Evolutionary conservation across 2,888 invertebrate genomes (phyloP), one percentile per base, ranked within the genome.

Genomic region (Melinaea marsaeus): DNA sequence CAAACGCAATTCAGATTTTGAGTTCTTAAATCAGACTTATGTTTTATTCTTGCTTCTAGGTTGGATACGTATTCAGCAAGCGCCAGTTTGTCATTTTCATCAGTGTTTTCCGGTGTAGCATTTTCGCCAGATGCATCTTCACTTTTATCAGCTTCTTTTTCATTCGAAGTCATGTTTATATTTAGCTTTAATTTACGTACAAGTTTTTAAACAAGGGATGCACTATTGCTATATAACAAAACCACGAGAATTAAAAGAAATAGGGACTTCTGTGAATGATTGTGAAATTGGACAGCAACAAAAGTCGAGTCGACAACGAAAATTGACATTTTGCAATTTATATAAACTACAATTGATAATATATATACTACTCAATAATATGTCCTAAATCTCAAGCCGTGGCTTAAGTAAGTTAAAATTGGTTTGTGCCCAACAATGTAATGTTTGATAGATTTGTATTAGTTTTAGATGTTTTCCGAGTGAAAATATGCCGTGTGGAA

Each of bases 21-120:
- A 75, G 92, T 90, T 73, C 96, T 85, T 73, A 94, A 77, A 83
- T 94, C 92, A 76, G 92, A 88, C 91, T 95, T 94, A 65, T 86
- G 85, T 79, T 93, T 86, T 63, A 94, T 82, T 79, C 94, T 92
- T 72, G 94, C 92, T 86, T 95, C 91, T 71, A 93, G 84, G 86
- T 95, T 94, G 82, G 72, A 72, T 57, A 93, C 78, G 69, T 92
- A 93, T 67, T 90, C 90, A 37, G 79, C 71, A 13, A 93, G 78
- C 58, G 86, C 84, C 34, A 85, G 83, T 72, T 85, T 90, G 66
- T 93, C 92, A 70, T 80, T 83, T 60, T 86, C 87, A 72, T 88
- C 90, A 0, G 79, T 79, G 69, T 80, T 80, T 73, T 86, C 84
- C n/a, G n/a, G n/a, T n/a, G n/a, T n/a, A n/a, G n/a, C n/a, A n/a